Conservation (phyloP, 2,888 invertebrate genomes). For the Ophion obscuratus region DNA sequence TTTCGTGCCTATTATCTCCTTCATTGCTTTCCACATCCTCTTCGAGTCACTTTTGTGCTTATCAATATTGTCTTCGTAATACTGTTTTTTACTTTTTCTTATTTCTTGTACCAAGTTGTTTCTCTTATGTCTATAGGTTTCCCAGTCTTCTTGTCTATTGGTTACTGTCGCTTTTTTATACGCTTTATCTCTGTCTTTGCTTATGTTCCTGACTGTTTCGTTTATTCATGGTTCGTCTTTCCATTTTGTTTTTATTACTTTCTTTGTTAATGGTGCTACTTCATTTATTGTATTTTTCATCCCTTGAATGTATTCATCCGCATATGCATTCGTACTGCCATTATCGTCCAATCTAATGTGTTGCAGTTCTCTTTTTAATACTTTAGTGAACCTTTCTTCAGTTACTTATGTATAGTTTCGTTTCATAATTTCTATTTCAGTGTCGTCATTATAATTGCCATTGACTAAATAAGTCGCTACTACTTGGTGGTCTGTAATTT, state of each 20-base stretch:
- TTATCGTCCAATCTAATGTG: background rate
- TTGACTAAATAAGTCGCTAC: background rate
- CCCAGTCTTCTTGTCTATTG: conserved; percentile 11
- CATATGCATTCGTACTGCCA: background rate
- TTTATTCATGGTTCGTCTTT: conserved; percentile 54
- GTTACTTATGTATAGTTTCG: background rate
- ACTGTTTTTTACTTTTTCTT: conserved; percentile 20
- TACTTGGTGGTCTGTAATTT: conserved; percentile 43
- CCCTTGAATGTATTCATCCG: background rate
- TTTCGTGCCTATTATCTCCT: no score
- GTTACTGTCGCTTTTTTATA: conserved; percentile 30
- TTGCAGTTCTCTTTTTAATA: background rate
- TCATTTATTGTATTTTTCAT: conserved; percentile 43
- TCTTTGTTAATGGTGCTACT: conserved; percentile 36
- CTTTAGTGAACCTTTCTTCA: background rate
- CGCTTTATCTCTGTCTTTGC: conserved; percentile 22
- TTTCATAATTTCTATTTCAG: background rate
- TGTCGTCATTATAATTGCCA: no score
- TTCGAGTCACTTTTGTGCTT: conserved; percentile 25
- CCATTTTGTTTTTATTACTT: conserved; percentile 39
- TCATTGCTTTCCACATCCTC: conserved; percentile 18
- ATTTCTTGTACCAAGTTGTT: conserved; percentile 24
- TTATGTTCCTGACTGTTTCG: conserved; percentile 23
- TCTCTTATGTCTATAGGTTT: conserved; percentile 23
- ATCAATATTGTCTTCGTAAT: conserved; percentile 50